These are phyloP conservation scores for Microtus pennsylvanicus DNA, from an alignment of 2,113 vertebrate genomes.

Conservation along the genomic window DNA sequence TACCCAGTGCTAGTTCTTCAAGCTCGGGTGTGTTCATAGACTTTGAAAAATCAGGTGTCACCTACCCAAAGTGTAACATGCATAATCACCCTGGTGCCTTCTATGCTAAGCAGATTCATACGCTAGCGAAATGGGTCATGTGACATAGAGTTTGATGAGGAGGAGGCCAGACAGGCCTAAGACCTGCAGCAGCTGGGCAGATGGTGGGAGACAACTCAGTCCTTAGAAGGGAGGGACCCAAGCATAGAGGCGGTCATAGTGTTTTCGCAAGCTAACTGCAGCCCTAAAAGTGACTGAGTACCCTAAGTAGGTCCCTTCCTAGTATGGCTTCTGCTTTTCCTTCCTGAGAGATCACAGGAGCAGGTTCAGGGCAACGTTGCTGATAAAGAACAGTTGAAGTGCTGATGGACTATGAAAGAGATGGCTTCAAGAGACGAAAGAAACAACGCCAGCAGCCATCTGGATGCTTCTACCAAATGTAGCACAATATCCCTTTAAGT, in stretches of 20 bases:
- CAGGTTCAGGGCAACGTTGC: not conserved
- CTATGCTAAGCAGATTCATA: not conserved
- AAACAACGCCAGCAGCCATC: not conserved
- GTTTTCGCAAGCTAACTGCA: not conserved
- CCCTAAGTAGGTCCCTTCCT: not conserved
- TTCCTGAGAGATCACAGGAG: not conserved
- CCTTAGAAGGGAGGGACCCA: not conserved
- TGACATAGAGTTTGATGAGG: not conserved
- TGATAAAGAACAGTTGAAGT: not conserved
- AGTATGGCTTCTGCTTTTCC: not conserved
- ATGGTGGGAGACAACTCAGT: not conserved
- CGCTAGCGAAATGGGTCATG: not conserved
- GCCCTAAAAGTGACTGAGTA: not conserved
- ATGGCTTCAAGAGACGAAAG: not conserved
- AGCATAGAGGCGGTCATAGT: not conserved
- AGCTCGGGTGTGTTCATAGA: not conserved
- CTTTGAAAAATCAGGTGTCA: not conserved
- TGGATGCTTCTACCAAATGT: not conserved
- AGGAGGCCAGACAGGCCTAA: not conserved
- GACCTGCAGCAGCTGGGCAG: not conserved
- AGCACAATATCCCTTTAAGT: not conserved
- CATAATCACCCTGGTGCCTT: not conserved
- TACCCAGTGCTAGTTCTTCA: not conserved
- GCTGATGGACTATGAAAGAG: not conserved
- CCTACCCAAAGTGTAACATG: not conserved